Percentiles rank a stretch among this genome's conserved stretches.
These are phyloP conservation scores for Bubo bubo DNA, from an alignment of 2,113 vertebrate species.

Conservation along the genomic window DNA sequence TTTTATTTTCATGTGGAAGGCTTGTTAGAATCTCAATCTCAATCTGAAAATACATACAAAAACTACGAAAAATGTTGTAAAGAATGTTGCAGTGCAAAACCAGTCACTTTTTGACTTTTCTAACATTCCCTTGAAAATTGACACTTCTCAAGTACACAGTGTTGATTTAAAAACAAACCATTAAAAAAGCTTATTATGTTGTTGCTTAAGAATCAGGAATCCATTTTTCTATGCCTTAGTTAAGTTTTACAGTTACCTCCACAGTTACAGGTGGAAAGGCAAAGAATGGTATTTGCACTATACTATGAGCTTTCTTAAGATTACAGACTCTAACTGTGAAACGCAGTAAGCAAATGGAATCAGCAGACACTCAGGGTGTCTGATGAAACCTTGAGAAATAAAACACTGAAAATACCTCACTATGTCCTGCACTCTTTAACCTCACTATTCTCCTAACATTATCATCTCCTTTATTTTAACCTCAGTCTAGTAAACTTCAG, in stretches of 20 bases:
- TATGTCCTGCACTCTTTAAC: constrained; percentile 44
- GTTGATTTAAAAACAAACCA: background rate
- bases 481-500: background rate
- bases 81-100: background rate
- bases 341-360: background rate
- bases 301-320: constrained; percentile 6
- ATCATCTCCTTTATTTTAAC: constrained; percentile 30
- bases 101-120: background rate
- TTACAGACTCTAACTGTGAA: background rate
- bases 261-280: background rate
- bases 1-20: background rate
- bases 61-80: background rate
- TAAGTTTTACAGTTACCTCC: background rate
- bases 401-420: background rate
- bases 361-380: background rate
- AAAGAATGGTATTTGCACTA: background rate
- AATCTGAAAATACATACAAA: background rate
- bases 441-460: constrained; percentile 15
- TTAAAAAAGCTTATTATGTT: background rate
- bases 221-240: background rate
- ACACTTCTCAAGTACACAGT: background rate
- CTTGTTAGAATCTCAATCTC: background rate
- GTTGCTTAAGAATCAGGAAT: background rate
- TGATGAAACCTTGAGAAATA: background rate
- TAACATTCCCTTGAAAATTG: background rate